Percentiles rank a stretch among this genome's conserved stretches.
These are phyloP conservation scores for Tetrax tetrax DNA, from an alignment of 2,113 vertebrate species.

Conservation along the genomic window DNA sequence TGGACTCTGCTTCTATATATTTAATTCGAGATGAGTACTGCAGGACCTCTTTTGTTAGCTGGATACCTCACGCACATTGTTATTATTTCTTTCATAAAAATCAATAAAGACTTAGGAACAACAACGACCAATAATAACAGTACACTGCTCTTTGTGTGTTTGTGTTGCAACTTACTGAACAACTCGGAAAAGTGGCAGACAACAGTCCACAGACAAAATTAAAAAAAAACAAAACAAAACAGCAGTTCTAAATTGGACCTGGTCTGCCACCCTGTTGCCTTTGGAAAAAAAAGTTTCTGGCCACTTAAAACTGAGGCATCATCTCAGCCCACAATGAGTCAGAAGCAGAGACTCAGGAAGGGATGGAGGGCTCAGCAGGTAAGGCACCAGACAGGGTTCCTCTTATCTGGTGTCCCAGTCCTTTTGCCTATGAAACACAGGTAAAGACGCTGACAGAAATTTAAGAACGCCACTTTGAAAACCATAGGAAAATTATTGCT, in stretches of 20 bases:
- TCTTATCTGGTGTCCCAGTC: neutral
- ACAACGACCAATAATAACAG: constrained; percentile 52
- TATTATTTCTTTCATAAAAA: constrained; percentile 66
- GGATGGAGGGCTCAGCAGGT: neutral
- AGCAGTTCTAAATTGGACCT: neutral
- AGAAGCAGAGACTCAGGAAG: neutral
- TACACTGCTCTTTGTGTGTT: constrained; percentile 32
- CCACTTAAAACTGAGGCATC: neutral
- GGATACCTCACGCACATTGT: constrained; percentile 44
- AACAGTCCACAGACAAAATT: neutral
- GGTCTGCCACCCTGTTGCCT: neutral
- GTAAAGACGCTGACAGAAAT: neutral
- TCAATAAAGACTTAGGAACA: constrained; percentile 63
- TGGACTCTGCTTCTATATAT: constrained; percentile 39
- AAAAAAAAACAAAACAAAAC: neutral
- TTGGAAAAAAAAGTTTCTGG: neutral
- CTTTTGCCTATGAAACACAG: neutral
- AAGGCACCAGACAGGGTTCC: neutral
- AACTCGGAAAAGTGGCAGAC: neutral
- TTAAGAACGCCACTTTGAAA: neutral
- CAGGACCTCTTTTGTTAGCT: constrained; percentile 65
- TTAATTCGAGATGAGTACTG: constrained; percentile 50
- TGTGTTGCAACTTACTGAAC: neutral
- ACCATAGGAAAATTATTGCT: neutral
- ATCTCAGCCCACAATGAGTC: neutral